These are phyloP conservation scores for Magallana nippona DNA, from an alignment of 2,888 invertebrate species.

Conservation along the genomic window DNA sequence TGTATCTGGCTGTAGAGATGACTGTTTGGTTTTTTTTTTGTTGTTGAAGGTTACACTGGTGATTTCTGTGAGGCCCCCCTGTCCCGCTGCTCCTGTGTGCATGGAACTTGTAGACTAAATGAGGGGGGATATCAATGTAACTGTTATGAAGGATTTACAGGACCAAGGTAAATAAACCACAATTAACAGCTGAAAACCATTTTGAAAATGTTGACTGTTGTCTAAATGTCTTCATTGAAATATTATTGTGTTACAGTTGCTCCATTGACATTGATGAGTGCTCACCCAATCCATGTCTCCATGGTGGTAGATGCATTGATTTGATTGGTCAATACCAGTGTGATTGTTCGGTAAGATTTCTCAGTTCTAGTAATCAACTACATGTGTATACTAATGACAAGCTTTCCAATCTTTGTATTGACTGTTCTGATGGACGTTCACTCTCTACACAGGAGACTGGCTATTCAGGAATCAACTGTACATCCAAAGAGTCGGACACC, in stretches of 20 bases:
- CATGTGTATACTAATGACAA: no score
- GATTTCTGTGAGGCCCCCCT: conserved; percentile 57
- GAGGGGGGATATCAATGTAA: conserved; percentile 52
- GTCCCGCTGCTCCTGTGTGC: conserved; percentile 66
- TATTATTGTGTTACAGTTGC: conserved; percentile 52
- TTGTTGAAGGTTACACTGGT: conserved; percentile 62
- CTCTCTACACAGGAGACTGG: conserved; percentile 61
- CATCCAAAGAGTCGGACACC: conserved; percentile 49
- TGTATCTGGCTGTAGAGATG: neutral
- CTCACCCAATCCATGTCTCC: conserved; percentile 58
- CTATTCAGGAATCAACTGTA: conserved; percentile 59
- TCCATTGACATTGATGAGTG: conserved; percentile 62
- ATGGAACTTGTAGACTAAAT: conserved; percentile 63
- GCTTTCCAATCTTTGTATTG: neutral
- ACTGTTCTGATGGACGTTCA: neutral
- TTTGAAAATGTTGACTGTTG: neutral
- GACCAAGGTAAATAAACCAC: conserved; percentile 58
- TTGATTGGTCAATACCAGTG: conserved; percentile 64
- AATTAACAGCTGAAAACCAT: neutral
- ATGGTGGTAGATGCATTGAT: conserved; percentile 56
- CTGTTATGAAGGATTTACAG: conserved; percentile 66
- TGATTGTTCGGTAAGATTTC: conserved; percentile 68
- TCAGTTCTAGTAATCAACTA: conserved; percentile 13
- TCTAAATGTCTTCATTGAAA: neutral
- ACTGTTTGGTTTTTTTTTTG: neutral